Evolutionary conservation across 2,113 vertebrate species (phyloP).

Genomic region (Sapayoa aenigma): DNA sequence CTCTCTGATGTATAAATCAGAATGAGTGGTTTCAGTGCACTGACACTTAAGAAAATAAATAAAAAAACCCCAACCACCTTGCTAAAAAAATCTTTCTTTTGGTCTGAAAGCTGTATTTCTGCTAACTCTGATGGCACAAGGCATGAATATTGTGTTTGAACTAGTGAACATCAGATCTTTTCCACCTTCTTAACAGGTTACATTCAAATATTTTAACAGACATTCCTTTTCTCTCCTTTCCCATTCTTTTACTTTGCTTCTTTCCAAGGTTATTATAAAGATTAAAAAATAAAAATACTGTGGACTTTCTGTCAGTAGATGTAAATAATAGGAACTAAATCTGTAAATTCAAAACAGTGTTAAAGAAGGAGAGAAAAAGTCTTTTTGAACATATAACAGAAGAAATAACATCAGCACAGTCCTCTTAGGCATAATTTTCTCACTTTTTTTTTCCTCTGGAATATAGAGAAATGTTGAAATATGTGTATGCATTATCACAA

Average conservation of each 20-base stretch:
- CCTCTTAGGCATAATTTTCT: neutral
- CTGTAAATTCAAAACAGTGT: neutral
- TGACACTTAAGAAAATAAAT: neutral
- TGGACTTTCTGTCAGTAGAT: neutral
- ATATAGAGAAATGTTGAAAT: neutral
- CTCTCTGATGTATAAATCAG: neutral
- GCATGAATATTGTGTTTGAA: neutral
- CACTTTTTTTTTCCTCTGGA: neutral
- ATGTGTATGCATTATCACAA: neutral
- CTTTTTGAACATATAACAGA: neutral
- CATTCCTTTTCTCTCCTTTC: neutral
- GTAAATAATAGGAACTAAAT: neutral
- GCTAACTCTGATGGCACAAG: neutral
- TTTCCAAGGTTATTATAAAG: neutral
- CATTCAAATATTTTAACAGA: neutral
- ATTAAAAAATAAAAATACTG: neutral
- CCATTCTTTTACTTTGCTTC: neutral
- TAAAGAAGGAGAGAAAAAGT: neutral
- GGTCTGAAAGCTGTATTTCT: neutral
- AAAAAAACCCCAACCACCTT: neutral
- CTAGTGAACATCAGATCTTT: neutral
- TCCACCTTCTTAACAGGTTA: neutral
- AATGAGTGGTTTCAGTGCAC: neutral
- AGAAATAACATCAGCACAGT: neutral
- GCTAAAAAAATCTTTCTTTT: neutral